These are phyloP conservation scores for Seira musarum DNA, from an alignment of 2,888 invertebrate species.

Conservation along the genomic window DNA sequence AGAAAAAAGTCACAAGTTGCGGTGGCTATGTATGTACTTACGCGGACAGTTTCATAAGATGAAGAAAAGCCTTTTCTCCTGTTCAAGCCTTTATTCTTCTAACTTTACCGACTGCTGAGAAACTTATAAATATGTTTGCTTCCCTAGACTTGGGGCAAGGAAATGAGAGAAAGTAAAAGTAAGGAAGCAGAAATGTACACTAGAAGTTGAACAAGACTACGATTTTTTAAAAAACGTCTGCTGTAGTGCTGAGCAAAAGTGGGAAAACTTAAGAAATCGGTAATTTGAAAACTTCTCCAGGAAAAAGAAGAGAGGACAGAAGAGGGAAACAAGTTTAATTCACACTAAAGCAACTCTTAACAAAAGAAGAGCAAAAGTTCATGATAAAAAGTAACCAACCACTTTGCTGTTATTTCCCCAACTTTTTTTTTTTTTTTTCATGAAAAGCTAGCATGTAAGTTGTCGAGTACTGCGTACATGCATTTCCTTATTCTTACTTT, in stretches of 20 bases:
- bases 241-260: conserved; percentile 25
- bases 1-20: too few species aligned
- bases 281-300: conserved; percentile 7
- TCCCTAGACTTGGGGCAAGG: not conserved
- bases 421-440: too few species aligned
- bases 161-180: not conserved
- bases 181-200: not conserved
- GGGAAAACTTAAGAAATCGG: conserved; percentile 18
- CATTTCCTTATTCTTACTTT: too few species aligned
- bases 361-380: conserved; percentile 10
- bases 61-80: too few species aligned
- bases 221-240: conserved; percentile 11
- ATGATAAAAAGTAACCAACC: conserved; percentile 15
- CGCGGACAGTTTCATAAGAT: too few species aligned
- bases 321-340: conserved; percentile 20
- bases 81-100: too few species aligned
- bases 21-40: too few species aligned
- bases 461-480: too few species aligned
- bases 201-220: conserved; percentile 2
- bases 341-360: conserved; percentile 12
- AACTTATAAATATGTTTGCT: not conserved
- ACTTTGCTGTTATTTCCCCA: not conserved
- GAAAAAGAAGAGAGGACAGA: conserved; percentile 22
- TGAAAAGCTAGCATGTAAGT: too few species aligned
- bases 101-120: too few species aligned